Evolutionary conservation across 2,888 invertebrate genomes (phyloP).

Genomic region (Thysanoteuthis rhombus): DNA sequence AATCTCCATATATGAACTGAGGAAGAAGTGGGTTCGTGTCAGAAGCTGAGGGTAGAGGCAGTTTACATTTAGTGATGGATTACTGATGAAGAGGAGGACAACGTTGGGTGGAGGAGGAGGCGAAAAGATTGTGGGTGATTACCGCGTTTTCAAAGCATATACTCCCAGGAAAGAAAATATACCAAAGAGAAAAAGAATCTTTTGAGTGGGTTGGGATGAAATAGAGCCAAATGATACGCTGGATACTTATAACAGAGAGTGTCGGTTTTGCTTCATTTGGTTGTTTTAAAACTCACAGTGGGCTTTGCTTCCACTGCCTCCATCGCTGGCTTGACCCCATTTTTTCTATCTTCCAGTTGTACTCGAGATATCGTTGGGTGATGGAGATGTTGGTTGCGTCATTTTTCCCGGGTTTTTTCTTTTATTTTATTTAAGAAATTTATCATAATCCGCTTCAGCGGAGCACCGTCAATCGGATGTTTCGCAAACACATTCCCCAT

Average conservation of each 20-base stretch:
- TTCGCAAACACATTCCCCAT: too few relatives aligned
- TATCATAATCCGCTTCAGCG: too few relatives aligned
- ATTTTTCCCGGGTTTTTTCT: too few relatives aligned
- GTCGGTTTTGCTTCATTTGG: background rate
- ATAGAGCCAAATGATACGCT: background rate
- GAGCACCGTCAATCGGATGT: too few relatives aligned
- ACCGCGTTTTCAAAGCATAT: background rate
- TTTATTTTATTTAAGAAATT: too few relatives aligned
- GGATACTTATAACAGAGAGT: background rate
- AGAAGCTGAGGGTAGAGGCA: background rate
- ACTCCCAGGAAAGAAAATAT: background rate
- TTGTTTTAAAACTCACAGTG: background rate
- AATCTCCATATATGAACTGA: background rate
- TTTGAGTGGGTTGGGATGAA: background rate
- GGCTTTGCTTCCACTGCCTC: background rate
- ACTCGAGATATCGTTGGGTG: too few relatives aligned
- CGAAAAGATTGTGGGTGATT: background rate
- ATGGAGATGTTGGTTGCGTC: too few relatives aligned
- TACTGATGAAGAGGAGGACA: background rate
- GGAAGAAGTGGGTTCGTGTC: background rate
- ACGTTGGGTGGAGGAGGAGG: too few relatives aligned
- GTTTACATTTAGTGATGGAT: background rate
- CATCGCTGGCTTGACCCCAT: too few relatives aligned
- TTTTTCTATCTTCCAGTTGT: too few relatives aligned
- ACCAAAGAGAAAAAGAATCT: background rate